Conservation (phyloP, 1,140 invertebrate genomes). For the Ephestia elutella region DNA sequence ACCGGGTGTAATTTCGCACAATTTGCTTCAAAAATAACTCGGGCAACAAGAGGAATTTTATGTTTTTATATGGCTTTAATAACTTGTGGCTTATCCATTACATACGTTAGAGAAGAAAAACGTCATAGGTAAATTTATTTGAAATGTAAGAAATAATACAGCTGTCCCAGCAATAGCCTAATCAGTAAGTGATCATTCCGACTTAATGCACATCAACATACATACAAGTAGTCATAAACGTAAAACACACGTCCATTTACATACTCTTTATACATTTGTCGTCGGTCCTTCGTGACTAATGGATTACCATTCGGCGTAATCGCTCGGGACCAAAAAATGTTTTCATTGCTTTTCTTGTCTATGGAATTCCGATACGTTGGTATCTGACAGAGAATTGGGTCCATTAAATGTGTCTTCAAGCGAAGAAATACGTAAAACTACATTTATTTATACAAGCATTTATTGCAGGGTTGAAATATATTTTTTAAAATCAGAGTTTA, state of each 20-base stretch:
- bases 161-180: neutral
- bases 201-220: neutral
- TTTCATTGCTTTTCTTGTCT: conserved; percentile 8
- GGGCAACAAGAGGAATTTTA: too few relatives aligned
- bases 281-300: conserved; percentile 6
- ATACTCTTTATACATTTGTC: conserved; percentile 5
- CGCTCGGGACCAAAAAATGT: conserved; percentile 6
- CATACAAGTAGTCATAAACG: neutral
- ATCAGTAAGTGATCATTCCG: neutral
- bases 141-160: too few relatives aligned
- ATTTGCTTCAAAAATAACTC: too few relatives aligned
- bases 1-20: too few relatives aligned
- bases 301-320: conserved; percentile 6
- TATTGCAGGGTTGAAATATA: too few relatives aligned
- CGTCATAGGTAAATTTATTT: too few relatives aligned
- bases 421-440: too few relatives aligned
- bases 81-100: too few relatives aligned
- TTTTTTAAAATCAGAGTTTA: too few relatives aligned
- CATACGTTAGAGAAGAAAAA: too few relatives aligned
- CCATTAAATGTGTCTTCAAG: neutral
- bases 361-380: neutral
- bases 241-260: conserved; percentile 2
- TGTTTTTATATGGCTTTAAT: too few relatives aligned
- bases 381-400: conserved; percentile 2
- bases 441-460: too few relatives aligned